These are phyloP conservation scores for Nasua narica DNA, from an alignment of 2,797 vertebrate species.

Conservation along the genomic window DNA sequence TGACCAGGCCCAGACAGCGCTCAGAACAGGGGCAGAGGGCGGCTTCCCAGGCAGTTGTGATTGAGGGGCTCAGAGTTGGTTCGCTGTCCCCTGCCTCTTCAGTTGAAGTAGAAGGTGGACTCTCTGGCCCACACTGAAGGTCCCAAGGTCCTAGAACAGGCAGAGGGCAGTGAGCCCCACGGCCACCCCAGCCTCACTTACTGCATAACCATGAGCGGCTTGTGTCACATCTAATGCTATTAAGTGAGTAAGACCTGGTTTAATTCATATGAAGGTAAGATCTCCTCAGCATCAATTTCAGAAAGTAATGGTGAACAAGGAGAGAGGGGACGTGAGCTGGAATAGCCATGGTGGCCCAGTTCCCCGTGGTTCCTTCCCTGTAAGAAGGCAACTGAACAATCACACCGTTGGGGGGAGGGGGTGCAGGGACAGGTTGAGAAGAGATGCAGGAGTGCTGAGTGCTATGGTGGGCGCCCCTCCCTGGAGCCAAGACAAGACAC, in stretches of 20 bases:
- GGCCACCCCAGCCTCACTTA: not conserved
- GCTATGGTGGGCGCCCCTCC: fast-evolving
- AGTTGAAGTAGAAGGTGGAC: not conserved
- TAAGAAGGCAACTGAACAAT: not conserved
- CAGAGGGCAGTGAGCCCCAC: not conserved
- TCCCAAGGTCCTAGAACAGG: not conserved
- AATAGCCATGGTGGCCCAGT: fast-evolving
- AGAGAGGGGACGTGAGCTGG: not conserved
- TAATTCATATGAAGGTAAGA: not conserved
- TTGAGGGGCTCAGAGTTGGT: not conserved
- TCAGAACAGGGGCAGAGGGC: not conserved
- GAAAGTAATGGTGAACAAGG: not conserved
- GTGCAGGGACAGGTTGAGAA: not conserved
- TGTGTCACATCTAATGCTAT: not conserved
- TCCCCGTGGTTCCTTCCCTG: not conserved
- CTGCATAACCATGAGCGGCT: no score
- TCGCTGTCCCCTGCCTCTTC: not conserved
- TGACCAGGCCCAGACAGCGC: not conserved
- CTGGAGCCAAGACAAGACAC: not conserved
- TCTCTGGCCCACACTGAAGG: no score
- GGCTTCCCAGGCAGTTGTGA: fast-evolving
- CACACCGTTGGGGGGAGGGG: fast-evolving
- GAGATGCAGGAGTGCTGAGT: not conserved
- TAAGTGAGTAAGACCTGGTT: not conserved
- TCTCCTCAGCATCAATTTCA: not conserved